A percentile compares a stretch with the other conserved stretches of the same genome.
These are phyloP conservation scores for Caenorhabditis briggsae DNA, from an alignment of 1,140 invertebrate species.

Conservation along the genomic window DNA sequence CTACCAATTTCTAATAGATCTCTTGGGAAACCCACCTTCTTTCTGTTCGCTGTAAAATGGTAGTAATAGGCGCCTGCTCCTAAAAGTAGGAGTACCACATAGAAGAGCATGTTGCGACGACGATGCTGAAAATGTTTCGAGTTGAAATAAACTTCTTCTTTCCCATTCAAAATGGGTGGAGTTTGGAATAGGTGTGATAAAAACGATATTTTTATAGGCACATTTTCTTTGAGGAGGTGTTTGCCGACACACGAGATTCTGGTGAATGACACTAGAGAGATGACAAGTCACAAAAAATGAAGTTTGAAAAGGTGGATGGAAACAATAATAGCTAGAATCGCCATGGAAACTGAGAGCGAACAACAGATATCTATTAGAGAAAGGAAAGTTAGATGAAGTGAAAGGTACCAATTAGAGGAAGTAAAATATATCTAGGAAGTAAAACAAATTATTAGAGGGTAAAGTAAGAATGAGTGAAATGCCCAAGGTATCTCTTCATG, in stretches of 20 bases:
- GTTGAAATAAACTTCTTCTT: neutral
- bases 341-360: neutral
- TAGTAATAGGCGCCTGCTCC: constrained; percentile 23
- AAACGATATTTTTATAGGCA: constrained; percentile 34
- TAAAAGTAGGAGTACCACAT: constrained; percentile 12
- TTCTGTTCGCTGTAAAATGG: constrained; percentile 38
- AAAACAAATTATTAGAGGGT: too few species aligned
- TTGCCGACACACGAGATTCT: constrained; percentile 23
- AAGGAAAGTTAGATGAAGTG: too few species aligned
- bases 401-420: too few species aligned
- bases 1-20: neutral
- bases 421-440: too few species aligned
- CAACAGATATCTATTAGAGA: too few species aligned
- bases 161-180: neutral
- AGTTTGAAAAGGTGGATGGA: neutral
- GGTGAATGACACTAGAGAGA: neutral
- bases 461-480: too few species aligned
- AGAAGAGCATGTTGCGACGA: constrained; percentile 27
- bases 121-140: neutral
- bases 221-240: constrained; percentile 6
- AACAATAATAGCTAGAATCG: neutral
- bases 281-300: constrained; percentile 17
- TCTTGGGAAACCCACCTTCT: constrained; percentile 5
- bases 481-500: too few species aligned
- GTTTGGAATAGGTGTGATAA: constrained; percentile 40